Base-by-base conservation (phyloP, 2,888 invertebrate species). In the Andrena haemorrhoa region DNA sequence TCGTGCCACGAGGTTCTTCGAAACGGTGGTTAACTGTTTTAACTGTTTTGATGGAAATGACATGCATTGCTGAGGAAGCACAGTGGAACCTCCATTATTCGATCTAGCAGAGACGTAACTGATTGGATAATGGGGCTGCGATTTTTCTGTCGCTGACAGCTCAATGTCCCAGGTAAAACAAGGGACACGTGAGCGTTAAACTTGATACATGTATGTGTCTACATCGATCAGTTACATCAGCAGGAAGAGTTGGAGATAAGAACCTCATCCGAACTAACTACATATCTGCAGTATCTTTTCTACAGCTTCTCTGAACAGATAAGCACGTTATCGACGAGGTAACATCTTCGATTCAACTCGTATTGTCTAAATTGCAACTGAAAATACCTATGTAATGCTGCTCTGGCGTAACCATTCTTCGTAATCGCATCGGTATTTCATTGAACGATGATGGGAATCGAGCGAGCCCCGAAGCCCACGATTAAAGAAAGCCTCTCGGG, bases 341-440 rank as follows among this genome's bases (percentile, higher is more conserved):
- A 56, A 56, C 20, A 33, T 60, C 29, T 31, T 16, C 29, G 26
- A 60, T n/a, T 23, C 41, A 23, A 23, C 16, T 3, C 0, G 1
- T 10, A 4, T 35, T 2, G 0, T 12, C 26, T 58, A 64, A 76
- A 58, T 33, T n/a, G 41, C 41, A 5, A 41, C 8, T 2, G 26
- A 49, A n/a, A 7, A 1, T 16, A 16, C 12, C 10, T 8, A 16
- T 2, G 20, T 29, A 23, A 29, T 49, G 49, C 29, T 4, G 29
- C 31, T 2, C 1, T 78, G 56, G 49, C 6, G 79, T 26, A 79
- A 79, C 12, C 47, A 20, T 47, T 10, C 1, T 4, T 26, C 4
- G 60, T 23, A 61, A 72, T 26, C 72, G 35, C 63, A 72, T 79
- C 26, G 79, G 79, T n/a, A 79, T 72, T 64, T 63, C 80, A 80